phyloP scores from a whole-genome alignment of 2,797 vertebrate genomes.

The Iguana delicatissima region DNA sequence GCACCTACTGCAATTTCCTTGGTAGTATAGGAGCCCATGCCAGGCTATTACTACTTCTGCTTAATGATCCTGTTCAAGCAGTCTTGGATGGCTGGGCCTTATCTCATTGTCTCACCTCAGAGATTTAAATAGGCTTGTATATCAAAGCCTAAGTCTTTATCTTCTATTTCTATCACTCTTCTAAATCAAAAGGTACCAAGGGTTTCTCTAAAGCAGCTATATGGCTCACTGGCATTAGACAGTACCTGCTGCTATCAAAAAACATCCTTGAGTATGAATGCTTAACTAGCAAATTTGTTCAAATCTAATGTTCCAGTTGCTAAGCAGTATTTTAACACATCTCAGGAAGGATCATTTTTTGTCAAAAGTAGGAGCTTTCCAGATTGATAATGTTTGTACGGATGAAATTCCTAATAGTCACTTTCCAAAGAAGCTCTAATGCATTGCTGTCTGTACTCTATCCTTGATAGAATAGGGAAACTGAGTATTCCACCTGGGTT shows the following conservation, averaged over 20 bases:
- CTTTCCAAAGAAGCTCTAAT: not conserved
- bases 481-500: not conserved
- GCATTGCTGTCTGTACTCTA: not conserved
- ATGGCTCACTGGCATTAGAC: conserved; percentile 62
- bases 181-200: conserved; percentile 69
- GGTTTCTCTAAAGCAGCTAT: conserved; percentile 62
- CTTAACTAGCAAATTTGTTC: conserved; percentile 53
- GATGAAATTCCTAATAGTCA: conserved; percentile 7
- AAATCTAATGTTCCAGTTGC: conserved; percentile 55
- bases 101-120: conserved; percentile 67
- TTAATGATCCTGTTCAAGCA: conserved; percentile 73
- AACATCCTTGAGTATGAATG: conserved; percentile 61
- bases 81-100: conserved; percentile 74
- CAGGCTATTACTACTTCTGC: conserved; percentile 69
- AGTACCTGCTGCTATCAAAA: conserved; percentile 38
- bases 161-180: conserved; percentile 73
- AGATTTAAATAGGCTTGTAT: conserved; percentile 74
- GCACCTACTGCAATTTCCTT: conserved; percentile 61
- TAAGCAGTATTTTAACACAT: conserved; percentile 50
- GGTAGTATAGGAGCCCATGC: conserved; percentile 53
- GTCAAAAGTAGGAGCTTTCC: accelerated
- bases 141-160: conserved; percentile 75
- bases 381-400: conserved; percentile 8
- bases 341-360: conserved; percentile 1
- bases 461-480: conserved; percentile 9